A percentile compares a stretch with the other conserved stretches of the same genome.
Conservation (phyloP, 2,888 invertebrate genomes). For the Byasa hedistus region DNA sequence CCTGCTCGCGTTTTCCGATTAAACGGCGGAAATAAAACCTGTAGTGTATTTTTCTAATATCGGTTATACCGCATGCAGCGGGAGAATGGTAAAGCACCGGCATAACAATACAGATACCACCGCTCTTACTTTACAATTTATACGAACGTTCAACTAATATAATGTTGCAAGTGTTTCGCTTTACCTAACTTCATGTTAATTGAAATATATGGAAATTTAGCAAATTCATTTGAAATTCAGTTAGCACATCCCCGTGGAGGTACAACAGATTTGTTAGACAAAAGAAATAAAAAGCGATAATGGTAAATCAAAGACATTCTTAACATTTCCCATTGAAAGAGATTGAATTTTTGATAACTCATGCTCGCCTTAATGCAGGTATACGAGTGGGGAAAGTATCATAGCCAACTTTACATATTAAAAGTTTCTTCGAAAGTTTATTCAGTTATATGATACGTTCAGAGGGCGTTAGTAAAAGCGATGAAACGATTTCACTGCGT, state of each 20-base stretch:
- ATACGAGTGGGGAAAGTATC: constrained; percentile 6
- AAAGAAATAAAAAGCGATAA: too few relatives aligned
- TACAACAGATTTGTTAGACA: too few relatives aligned
- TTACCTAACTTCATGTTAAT: too few relatives aligned
- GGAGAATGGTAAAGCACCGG: neutral
- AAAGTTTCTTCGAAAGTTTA: constrained; percentile 42
- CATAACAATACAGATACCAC: neutral
- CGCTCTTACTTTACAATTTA: neutral
- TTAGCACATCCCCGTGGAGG: too few relatives aligned
- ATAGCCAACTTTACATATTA: constrained; percentile 43
- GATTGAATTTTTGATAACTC: neutral
- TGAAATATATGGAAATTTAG: too few relatives aligned
- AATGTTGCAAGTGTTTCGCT: neutral
- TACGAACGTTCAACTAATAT: neutral
- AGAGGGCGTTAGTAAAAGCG: constrained; percentile 35
- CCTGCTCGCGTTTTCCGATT: constrained; percentile 38
- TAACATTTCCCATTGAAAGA: too few relatives aligned
- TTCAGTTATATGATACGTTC: constrained; percentile 30
- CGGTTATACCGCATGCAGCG: constrained; percentile 22
- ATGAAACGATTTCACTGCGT: constrained; percentile 41
- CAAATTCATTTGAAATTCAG: too few relatives aligned
- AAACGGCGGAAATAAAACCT: constrained; percentile 35
- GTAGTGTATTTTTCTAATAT: constrained; percentile 29
- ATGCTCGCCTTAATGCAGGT: neutral
- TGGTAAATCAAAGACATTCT: too few relatives aligned